Percentiles rank a stretch among this genome's conserved stretches.
Evolutionary conservation across 92 coral and sea anemone species (phyloP).

Genomic region (Muricea muricata): DNA sequence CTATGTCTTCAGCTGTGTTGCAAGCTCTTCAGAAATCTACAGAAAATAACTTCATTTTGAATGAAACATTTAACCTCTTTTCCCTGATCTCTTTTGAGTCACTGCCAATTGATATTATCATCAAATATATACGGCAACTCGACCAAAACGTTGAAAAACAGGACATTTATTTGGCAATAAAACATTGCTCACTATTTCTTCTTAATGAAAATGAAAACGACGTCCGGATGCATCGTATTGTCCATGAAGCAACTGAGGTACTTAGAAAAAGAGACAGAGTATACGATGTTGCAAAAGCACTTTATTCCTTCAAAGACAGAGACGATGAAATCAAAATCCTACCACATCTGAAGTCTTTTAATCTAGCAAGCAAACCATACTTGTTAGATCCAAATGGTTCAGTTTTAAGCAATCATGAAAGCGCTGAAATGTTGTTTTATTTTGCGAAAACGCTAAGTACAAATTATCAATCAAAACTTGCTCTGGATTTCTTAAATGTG

Average conservation of each 20-base stretch:
- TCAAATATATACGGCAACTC: background rate
- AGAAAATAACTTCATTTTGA: background rate
- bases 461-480: background rate
- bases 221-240: conserved; percentile 11
- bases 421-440: background rate
- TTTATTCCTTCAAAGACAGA: background rate
- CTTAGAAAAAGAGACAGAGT: background rate
- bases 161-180: conserved; percentile 1
- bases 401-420: background rate
- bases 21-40: conserved; percentile 27
- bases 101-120: conserved; percentile 30
- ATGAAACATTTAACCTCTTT: background rate
- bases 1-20: conserved; percentile 46
- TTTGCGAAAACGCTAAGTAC: background rate
- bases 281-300: background rate
- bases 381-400: background rate
- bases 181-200: conserved; percentile 25
- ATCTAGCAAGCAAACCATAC: background rate
- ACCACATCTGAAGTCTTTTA: conserved; percentile 5
- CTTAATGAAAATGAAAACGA: background rate
- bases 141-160: background rate
- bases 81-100: conserved; percentile 20
- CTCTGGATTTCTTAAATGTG: conserved; percentile 1
- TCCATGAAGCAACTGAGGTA: background rate
- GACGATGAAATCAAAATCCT: background rate